Conservation (phyloP, 2,113 vertebrate species). For the Dicrurus megarhynchus region DNA sequence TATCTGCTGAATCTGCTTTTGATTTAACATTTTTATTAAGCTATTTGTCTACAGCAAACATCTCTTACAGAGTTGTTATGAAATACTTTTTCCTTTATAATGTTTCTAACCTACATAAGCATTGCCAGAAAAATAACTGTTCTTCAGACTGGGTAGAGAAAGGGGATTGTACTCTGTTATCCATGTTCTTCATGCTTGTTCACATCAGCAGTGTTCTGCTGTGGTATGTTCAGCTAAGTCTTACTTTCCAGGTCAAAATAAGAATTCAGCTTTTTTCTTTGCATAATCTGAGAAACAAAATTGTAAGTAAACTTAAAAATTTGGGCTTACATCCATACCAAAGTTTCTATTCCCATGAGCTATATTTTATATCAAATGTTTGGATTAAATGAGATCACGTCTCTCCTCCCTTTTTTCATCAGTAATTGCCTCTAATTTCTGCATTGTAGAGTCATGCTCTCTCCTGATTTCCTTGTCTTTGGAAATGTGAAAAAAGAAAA, state of each 20-base stretch:
- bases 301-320: background rate
- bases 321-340: background rate
- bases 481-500: background rate
- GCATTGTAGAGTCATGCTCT: background rate
- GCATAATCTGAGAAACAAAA: background rate
- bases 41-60: conserved; percentile 31
- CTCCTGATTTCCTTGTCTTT: background rate
- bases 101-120: background rate
- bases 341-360: background rate
- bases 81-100: background rate
- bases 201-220: background rate
- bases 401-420: background rate
- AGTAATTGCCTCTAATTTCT: background rate
- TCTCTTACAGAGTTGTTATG: background rate
- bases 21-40: background rate
- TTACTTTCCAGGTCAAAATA: background rate
- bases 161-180: background rate
- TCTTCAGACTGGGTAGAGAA: background rate
- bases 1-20: background rate
- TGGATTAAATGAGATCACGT: fast-evolving
- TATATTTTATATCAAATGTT: background rate
- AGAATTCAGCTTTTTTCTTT: background rate
- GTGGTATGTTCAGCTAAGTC: background rate
- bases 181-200: background rate
- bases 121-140: background rate